Evolutionary conservation across 2,113 vertebrate species (phyloP).

Genomic region (Cynopterus brachyotis): DNA sequence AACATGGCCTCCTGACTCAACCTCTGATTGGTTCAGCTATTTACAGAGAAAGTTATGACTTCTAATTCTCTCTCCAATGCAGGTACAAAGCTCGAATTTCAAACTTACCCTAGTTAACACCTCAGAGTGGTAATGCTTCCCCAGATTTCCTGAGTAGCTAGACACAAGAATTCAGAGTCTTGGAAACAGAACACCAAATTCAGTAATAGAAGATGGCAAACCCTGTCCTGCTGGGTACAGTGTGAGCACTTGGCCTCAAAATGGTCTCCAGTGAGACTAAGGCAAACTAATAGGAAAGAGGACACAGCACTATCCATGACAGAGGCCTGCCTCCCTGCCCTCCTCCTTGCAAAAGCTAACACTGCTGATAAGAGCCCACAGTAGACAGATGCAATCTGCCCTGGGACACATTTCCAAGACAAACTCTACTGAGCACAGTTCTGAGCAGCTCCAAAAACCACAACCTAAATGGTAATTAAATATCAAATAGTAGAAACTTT

Average conservation of each 20-base stretch:
- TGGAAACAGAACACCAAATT: background rate
- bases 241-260: background rate
- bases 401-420: background rate
- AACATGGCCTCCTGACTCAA: background rate
- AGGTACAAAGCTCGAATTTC: background rate
- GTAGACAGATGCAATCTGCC: background rate
- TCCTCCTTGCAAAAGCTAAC: background rate
- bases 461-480: background rate
- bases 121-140: background rate
- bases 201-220: background rate
- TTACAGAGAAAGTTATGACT: background rate
- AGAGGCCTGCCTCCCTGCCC: background rate
- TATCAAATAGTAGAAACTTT: background rate
- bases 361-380: background rate
- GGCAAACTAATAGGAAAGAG: background rate
- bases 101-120: background rate
- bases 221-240: background rate
- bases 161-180: background rate
- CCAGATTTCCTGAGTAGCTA: background rate
- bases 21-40: conserved; percentile 9
- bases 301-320: background rate
- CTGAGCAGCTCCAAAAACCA: background rate
- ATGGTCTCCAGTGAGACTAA: background rate
- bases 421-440: background rate
- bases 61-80: conserved; percentile 22